These are phyloP conservation scores for Heliconius ismenius DNA, from an alignment of 2,888 invertebrate species.

Conservation along the genomic window DNA sequence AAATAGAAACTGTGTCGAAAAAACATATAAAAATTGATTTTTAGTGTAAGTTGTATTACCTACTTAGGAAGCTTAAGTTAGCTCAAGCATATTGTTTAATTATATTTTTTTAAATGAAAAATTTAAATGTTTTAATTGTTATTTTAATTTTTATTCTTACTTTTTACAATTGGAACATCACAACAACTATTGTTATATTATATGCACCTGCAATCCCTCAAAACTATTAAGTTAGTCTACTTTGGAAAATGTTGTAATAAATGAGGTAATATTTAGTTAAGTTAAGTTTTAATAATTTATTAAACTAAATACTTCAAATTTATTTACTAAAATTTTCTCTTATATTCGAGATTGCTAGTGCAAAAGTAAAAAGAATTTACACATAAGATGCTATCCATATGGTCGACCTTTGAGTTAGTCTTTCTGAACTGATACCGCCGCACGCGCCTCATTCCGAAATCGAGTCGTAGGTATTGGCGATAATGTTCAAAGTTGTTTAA, in stretches of 20 bases:
- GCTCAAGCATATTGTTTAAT: background rate
- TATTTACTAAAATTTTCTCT: background rate
- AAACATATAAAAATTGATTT: background rate
- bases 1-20: too few species aligned
- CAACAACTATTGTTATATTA: constrained; percentile 20
- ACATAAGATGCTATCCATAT: background rate
- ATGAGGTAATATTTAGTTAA: background rate
- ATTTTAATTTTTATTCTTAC: background rate
- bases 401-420: background rate
- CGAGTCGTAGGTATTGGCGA: too few species aligned
- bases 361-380: background rate
- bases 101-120: background rate
- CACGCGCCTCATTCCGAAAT: too few species aligned
- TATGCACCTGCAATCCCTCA: constrained; percentile 29
- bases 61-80: background rate
- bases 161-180: background rate
- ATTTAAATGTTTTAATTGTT: background rate
- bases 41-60: background rate
- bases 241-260: background rate
- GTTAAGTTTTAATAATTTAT: constrained; percentile 4
- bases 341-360: constrained; percentile 1
- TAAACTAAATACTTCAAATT: background rate
- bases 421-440: background rate
- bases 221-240: constrained; percentile 38
- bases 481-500: too few species aligned